Evolutionary conservation across 2,888 invertebrate genomes (phyloP).

Genomic region (Stomorhina lunata): DNA sequence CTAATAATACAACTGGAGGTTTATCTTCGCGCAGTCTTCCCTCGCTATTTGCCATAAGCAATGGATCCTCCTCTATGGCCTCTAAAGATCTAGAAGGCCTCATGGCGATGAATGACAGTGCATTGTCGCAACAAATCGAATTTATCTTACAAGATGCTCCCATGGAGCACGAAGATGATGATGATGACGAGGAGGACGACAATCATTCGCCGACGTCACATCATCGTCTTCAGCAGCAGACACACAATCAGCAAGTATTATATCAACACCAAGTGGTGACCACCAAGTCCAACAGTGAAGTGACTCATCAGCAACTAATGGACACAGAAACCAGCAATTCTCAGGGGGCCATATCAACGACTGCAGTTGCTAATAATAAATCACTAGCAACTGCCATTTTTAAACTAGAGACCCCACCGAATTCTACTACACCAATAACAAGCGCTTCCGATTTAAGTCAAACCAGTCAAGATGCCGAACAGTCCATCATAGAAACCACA

Average conservation of each 20-base stretch:
- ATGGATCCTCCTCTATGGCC: slow-evolving; percentile 64
- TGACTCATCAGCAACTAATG: slow-evolving; percentile 50
- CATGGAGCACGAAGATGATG: slow-evolving; percentile 75
- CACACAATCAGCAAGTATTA: slow-evolving; percentile 55
- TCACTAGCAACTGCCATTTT: slow-evolving; percentile 58
- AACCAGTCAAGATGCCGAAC: slow-evolving; percentile 64
- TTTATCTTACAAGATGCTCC: slow-evolving; percentile 80
- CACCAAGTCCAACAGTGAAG: slow-evolving; percentile 36
- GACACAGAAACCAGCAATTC: slow-evolving; percentile 58
- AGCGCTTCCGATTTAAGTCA: slow-evolving; percentile 72
- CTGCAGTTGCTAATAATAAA: slow-evolving; percentile 51
- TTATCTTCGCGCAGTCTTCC: slow-evolving; percentile 69
- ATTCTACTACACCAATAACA: slow-evolving; percentile 70
- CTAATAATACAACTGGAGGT: slow-evolving; percentile 61
- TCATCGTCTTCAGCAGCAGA: slow-evolving; percentile 57
- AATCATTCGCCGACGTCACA: slow-evolving; percentile 50
- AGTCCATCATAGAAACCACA: slow-evolving; percentile 36
- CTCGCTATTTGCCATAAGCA: slow-evolving; percentile 67
- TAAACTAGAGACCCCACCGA: slow-evolving; percentile 75
- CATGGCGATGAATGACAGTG: slow-evolving; percentile 78
- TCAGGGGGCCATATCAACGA: slow-evolving; percentile 67
- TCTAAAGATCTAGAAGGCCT: slow-evolving; percentile 76
- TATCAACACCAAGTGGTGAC: slow-evolving; percentile 57
- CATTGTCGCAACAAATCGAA: slow-evolving; percentile 80
- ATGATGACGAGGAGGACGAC: slow-evolving; percentile 69